Base-by-base conservation (phyloP, 2,113 vertebrate genomes). In the Rhinogobius similis region DNA sequence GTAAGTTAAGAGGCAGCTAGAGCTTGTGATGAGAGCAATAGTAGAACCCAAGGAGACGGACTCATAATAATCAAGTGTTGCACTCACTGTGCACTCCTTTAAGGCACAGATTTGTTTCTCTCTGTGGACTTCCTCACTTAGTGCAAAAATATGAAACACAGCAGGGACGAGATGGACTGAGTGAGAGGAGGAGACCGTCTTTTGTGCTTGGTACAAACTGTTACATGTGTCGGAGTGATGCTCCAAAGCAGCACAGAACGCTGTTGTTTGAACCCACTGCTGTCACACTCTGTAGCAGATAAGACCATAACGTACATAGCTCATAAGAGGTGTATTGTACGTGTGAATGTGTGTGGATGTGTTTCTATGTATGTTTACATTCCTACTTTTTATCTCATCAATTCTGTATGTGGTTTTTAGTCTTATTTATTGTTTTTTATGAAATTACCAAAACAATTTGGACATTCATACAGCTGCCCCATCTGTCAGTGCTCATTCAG, bases 1-100 rank as follows among this genome's bases (percentile, higher is more conserved):
- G 43, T 36, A 36, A 64, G 36, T 26, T 70, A 82, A 81, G 80
- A 87, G 88, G 88, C 89, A 89, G 89, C 88, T 90, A 88, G 74
- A 69, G 65, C 58, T 41, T 53, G 56, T 75, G 71, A 36, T 66
- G 65, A 56, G 73, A 81, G 73, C 44, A 67, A 50, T 48, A 72
- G 55, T 43, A 72, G 55, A 67, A 65, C 62, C 18, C 38, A 62
- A 62, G 53, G 44, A 62, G 66, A 68, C 0, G 23, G 61, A 74
- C n/a, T 84, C 72, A 70, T 75, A 41, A 41, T 41, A 41, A 41
- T 75, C 64, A 6, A 18, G 32, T 36, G 32, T 3, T 36, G 32
- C 32, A 76, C 71, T 89, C 77, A 81, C 70, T 83, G 72, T 82
- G 43, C 74, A 86, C 69, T 74, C n/a, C 71, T 20, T 50, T 36